Conservation (phyloP, 2,888 invertebrate genomes). For the Erynnis tages region DNA sequence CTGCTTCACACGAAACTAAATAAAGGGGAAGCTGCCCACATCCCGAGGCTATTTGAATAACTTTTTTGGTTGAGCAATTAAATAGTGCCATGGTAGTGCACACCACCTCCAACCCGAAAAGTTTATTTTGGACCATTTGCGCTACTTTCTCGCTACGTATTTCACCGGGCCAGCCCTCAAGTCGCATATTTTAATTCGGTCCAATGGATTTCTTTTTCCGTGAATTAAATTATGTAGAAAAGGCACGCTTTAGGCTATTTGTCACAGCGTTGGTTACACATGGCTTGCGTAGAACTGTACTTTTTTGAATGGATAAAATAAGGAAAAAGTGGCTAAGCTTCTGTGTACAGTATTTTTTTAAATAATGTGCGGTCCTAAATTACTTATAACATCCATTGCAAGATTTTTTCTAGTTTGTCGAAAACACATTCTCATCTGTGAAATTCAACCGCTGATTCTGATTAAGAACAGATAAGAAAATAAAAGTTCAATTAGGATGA, state of each 20-base stretch:
- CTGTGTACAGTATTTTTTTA: too few species aligned
- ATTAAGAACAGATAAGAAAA: too few species aligned
- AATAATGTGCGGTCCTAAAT: too few species aligned
- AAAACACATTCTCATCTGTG: too few species aligned
- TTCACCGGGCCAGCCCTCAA: constrained; percentile 24
- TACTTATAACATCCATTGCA: too few species aligned
- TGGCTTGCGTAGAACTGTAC: constrained; percentile 6
- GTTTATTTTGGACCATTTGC: constrained; percentile 26
- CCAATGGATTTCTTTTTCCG: constrained; percentile 25
- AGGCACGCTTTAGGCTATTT: constrained; percentile 24
- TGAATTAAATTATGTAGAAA: constrained; percentile 22
- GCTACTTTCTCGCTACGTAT: constrained; percentile 22
- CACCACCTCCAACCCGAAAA: constrained; percentile 20
- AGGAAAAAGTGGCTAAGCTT: background rate
- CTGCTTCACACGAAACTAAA: background rate
- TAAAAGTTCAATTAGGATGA: too few species aligned
- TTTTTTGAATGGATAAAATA: background rate
- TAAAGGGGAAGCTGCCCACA: background rate
- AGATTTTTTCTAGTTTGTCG: too few species aligned
- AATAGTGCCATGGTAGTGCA: constrained; percentile 7
- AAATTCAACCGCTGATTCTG: too few species aligned
- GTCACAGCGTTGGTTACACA: constrained; percentile 23
- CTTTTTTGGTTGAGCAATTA: constrained; percentile 21
- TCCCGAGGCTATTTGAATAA: constrained; percentile 2
- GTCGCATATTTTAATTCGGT: constrained; percentile 29